phyloP scores from a whole-genome alignment of 2,797 vertebrate species.

The Acomys russatus region DNA sequence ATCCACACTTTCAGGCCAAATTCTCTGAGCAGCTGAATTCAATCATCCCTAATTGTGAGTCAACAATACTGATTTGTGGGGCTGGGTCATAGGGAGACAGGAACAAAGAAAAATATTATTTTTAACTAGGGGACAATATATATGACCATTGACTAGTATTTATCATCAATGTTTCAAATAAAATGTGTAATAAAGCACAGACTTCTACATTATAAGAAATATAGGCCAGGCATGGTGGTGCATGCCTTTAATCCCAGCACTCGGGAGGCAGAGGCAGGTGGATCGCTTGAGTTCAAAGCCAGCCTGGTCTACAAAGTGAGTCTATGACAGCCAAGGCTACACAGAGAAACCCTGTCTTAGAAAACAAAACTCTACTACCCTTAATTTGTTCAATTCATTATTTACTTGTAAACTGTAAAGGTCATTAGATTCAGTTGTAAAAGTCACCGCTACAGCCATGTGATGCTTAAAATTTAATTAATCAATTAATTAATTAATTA shows the following conservation, averaged over 20 bases:
- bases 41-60: conserved; percentile 3
- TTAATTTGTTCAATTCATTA: conserved; percentile 20
- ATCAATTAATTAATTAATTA: background rate
- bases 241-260: too few species aligned
- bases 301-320: too few species aligned
- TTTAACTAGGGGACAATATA: background rate
- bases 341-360: too few species aligned
- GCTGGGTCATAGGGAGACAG: background rate
- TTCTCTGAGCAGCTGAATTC: conserved; percentile 48
- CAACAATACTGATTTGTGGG: background rate
- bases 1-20: conserved; percentile 8
- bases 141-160: background rate
- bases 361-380: background rate
- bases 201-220: background rate
- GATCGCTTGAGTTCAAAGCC: too few species aligned
- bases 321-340: too few species aligned
- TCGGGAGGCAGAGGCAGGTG: too few species aligned
- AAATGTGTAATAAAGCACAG: conserved; percentile 7
- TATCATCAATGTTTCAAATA: background rate
- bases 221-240: too few species aligned
- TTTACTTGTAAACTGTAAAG: conserved; percentile 14
- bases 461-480: background rate
- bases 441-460: background rate
- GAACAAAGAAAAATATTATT: background rate
- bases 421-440: background rate